Evolutionary conservation across 2,113 vertebrate species (phyloP).

Genomic region (Paratilapia polleni): DNA sequence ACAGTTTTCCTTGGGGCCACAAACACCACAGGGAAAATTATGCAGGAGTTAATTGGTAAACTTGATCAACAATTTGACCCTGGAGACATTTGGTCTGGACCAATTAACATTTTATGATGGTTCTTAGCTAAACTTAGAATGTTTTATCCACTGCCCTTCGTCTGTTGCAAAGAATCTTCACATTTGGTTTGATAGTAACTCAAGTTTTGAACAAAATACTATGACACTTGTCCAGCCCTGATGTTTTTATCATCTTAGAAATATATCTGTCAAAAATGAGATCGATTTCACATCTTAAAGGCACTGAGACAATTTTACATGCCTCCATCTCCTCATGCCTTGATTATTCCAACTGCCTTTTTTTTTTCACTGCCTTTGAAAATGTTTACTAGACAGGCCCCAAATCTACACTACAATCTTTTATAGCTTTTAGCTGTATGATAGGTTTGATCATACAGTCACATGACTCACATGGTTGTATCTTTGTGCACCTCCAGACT

Average conservation of each 20-base stretch:
- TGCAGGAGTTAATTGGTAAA: background rate
- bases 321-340: background rate
- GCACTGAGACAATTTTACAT: too few relatives aligned
- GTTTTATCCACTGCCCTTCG: too few relatives aligned
- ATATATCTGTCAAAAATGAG: background rate
- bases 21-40: background rate
- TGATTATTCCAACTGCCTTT: background rate
- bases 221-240: too few relatives aligned
- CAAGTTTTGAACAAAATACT: too few relatives aligned
- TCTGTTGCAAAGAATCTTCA: too few relatives aligned
- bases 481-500: background rate
- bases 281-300: background rate
- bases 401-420: background rate
- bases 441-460: fast-evolving
- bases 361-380: background rate
- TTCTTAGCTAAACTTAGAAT: too few relatives aligned
- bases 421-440: background rate
- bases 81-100: background rate
- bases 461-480: background rate
- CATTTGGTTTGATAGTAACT: too few relatives aligned
- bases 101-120: background rate
- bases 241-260: background rate
- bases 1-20: background rate
- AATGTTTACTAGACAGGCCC: background rate
- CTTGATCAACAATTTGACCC: too few relatives aligned